These are phyloP conservation scores for Drosophila stalkeri DNA, from an alignment of 2,888 invertebrate genomes.

Conservation along the genomic window DNA sequence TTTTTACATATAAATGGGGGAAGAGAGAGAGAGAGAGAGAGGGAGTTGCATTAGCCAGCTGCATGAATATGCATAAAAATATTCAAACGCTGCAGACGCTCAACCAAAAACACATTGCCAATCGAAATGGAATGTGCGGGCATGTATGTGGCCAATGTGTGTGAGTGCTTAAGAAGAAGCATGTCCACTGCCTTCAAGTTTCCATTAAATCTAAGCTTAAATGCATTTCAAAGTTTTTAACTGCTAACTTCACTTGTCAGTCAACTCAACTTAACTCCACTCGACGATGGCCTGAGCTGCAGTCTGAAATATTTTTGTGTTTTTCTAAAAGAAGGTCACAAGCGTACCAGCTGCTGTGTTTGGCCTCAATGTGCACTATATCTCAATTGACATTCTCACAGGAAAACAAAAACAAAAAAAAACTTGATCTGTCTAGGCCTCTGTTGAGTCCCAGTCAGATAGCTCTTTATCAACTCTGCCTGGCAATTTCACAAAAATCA, in stretches of 20 bases:
- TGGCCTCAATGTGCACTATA: not conserved
- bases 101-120: conserved; percentile 15
- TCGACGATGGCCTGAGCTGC: no score
- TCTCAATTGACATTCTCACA: conserved; percentile 18
- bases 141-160: not conserved
- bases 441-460: not conserved
- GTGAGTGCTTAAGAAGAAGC: not conserved
- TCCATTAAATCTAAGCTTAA: not conserved
- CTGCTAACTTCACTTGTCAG: conserved; percentile 2
- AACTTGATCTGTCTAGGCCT: conserved; percentile 1
- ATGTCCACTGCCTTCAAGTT: not conserved
- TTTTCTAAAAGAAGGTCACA: not conserved
- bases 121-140: conserved; percentile 24
- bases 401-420: not conserved
- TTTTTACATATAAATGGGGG: not conserved
- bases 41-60: conserved; percentile 29
- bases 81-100: conserved; percentile 12
- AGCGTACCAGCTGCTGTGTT: conserved; percentile 5
- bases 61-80: conserved; percentile 51
- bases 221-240: not conserved
- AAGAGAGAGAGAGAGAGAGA: not conserved
- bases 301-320: not conserved
- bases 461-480: conserved; percentile 23
- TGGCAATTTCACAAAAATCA: conserved; percentile 1
- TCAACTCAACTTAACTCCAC: no score